Base-by-base conservation (phyloP, 2,113 vertebrate species). In the Plestiodon gilberti region DNA sequence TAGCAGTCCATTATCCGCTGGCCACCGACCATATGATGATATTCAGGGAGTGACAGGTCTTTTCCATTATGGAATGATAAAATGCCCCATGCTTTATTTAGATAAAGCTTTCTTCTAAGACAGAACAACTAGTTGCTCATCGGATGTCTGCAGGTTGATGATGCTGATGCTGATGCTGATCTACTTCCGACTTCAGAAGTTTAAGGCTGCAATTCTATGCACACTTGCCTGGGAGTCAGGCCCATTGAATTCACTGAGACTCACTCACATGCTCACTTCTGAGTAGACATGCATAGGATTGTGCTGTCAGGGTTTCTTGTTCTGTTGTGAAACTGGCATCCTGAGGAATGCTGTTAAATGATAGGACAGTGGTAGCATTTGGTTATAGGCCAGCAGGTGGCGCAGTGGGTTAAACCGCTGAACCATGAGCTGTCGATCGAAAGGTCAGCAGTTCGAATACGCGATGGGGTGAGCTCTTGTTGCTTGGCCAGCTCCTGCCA, bases 1-100 rank as follows among this genome's bases (percentile, higher is more conserved):
- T 96, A 95, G 93, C 95, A 96, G 94, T 96, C 96, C 96, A 97
- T 97, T 97, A 97, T 97, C 95, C 90, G 90, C 92, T 4, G 95
- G 94, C 96, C 96, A 96, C 96, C 95, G 82, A 96, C 95, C 96
- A 96, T 95, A 95, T 92, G 96, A 97, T 96, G 96, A 95, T 96
- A 95, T 95, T 96, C 94, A 94, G 94, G 93, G 93, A 96, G 87
- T 96, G 96, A 97, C 92, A 96, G 94, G 92, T 94, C 90, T 93
- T 96, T 96, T 96, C 95, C 94, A 96, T 97, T 97, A 96, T 87
- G 78, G 93, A 93, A 94, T 94, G 95, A 95, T 96, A 95, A 96
- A 96, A 96, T 95, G 96, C 90, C 89, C 91, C 84, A 8, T 90
- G 93, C 93, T 95, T 95, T 97, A 95, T 96, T 96, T 96, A 95